A percentile compares a stretch with the other conserved stretches of the same genome.
These are phyloP conservation scores for Diploptera punctata DNA, from an alignment of 2,888 invertebrate genomes.

Conservation along the genomic window DNA sequence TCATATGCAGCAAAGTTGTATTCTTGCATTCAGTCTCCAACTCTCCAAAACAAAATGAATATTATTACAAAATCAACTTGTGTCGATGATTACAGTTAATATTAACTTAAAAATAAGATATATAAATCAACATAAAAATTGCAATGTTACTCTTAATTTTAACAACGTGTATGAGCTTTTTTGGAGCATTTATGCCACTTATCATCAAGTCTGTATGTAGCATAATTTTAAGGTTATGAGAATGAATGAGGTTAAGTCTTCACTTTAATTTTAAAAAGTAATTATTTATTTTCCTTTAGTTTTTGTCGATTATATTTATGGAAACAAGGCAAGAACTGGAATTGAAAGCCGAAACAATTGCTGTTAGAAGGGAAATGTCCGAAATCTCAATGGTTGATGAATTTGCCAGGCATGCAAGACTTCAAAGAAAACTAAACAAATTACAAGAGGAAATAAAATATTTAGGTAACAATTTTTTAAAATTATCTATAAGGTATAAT, in stretches of 20 bases:
- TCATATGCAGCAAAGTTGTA: no score
- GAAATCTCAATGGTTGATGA: constrained; percentile 54
- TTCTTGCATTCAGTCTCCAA: no score
- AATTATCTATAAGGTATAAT: neutral
- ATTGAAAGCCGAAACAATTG: neutral
- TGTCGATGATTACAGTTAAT: no score
- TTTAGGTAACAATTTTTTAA: constrained; percentile 48
- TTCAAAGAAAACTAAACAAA: constrained; percentile 53
- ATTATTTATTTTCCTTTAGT: neutral
- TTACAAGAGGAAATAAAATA: constrained; percentile 49
- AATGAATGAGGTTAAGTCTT: neutral
- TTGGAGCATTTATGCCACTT: constrained; percentile 48
- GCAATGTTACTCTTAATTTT: neutral
- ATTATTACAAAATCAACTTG: no score
- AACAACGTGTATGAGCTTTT: constrained; percentile 40
- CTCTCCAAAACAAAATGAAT: no score
- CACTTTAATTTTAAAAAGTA: neutral
- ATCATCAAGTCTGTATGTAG: constrained; percentile 51
- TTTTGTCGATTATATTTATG: neutral
- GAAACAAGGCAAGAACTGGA: neutral
- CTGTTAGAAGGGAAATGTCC: constrained; percentile 51
- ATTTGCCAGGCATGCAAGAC: constrained; percentile 55
- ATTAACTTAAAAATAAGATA: no score
- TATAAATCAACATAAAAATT: neutral
- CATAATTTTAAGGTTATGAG: neutral